A percentile compares a stretch with the other conserved stretches of the same genome.
Evolutionary conservation across 1,140 invertebrate genomes (phyloP).

Genomic region (Halotydeus destructor): DNA sequence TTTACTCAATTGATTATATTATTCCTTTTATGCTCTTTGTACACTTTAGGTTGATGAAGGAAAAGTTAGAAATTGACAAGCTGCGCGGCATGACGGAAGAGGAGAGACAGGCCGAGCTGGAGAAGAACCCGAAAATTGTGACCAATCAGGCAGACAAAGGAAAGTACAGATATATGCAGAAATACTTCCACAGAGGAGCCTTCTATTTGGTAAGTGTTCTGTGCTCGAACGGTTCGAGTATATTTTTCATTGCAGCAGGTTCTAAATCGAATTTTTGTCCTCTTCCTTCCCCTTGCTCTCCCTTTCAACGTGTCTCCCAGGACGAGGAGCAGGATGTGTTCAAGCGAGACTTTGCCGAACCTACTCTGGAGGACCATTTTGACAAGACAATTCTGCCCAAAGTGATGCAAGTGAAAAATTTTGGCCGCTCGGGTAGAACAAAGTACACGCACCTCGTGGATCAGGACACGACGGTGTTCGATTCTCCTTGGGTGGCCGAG

Average conservation of each 20-base stretch:
- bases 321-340: conserved; percentile 80
- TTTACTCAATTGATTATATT: not conserved
- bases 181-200: conserved; percentile 96
- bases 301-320: too few species aligned
- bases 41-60: conserved; percentile 39
- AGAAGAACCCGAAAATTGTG: conserved; percentile 76
- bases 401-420: conserved; percentile 99
- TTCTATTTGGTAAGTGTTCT: conserved; percentile 66
- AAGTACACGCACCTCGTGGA: conserved; percentile 99
- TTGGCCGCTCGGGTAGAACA: conserved; percentile 88
- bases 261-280: too few species aligned
- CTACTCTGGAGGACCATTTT: conserved; percentile 96
- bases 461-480: conserved; percentile 95
- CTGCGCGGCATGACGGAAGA: conserved; percentile 90
- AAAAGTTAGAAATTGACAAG: conserved; percentile 71
- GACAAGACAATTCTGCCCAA: conserved; percentile 96
- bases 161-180: conserved; percentile 98
- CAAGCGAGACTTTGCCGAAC: conserved; percentile 84
- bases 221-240: too few species aligned
- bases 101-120: conserved; percentile 63
- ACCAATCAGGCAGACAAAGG: conserved; percentile 92
- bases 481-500: conserved; percentile 86
- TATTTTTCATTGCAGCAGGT: too few species aligned
- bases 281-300: too few species aligned
- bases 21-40: conserved; percentile 9